Conservation (phyloP, 2,797 vertebrate species). For the Gambelia wislizenii region DNA sequence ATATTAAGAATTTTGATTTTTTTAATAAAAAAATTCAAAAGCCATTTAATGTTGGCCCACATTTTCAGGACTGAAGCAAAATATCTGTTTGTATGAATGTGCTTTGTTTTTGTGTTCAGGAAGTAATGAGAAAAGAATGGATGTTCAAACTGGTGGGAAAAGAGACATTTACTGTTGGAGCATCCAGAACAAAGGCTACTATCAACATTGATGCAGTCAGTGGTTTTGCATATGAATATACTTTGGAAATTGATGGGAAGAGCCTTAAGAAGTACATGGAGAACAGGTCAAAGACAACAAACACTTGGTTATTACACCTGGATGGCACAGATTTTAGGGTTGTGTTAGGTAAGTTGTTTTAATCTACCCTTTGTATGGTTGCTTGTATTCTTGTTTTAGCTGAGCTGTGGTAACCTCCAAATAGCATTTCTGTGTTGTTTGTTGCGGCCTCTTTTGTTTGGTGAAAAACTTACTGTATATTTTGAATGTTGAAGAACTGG, state of each 20-base stretch:
- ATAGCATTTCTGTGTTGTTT: not conserved
- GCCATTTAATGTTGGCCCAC: not conserved
- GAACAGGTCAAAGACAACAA: constrained; percentile 93
- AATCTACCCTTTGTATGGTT: constrained; percentile 25
- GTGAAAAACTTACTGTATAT: not conserved
- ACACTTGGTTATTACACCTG: constrained; percentile 93
- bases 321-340: constrained; percentile 90
- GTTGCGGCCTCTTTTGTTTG: not conserved
- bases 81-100: constrained; percentile 14
- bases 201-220: constrained; percentile 95
- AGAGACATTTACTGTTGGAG: constrained; percentile 92
- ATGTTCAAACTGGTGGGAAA: constrained; percentile 99
- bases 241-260: constrained; percentile 95
- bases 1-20: not conserved
- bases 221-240: constrained; percentile 96
- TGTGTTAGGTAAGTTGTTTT: constrained; percentile 88
- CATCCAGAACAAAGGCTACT: constrained; percentile 89
- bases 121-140: constrained; percentile 93
- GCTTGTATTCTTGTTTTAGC: not conserved
- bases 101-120: constrained; percentile 77
- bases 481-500: not conserved
- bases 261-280: constrained; percentile 96
- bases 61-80: constrained; percentile 14
- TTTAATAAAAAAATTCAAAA: constrained; percentile 4
- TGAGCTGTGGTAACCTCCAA: not conserved